These are phyloP conservation scores for Philereme vetulata DNA, from an alignment of 2,888 invertebrate species.

Conservation along the genomic window DNA sequence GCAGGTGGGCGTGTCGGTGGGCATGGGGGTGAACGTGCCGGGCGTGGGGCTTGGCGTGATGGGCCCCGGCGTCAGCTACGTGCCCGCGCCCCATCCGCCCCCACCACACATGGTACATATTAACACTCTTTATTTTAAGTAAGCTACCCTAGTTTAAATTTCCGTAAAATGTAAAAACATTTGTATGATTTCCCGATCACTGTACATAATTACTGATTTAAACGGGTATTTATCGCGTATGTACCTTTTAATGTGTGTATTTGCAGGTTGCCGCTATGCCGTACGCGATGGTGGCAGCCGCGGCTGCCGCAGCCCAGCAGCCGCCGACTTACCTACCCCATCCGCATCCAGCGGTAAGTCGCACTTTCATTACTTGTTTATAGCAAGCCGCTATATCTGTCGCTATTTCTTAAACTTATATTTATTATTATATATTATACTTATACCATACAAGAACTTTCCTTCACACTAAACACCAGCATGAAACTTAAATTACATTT, in stretches of 20 bases:
- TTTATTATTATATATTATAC: no score
- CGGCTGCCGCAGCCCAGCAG: slow-evolving; percentile 73
- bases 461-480: no score
- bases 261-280: slow-evolving; percentile 69
- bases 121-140: not conserved
- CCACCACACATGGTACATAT: slow-evolving; percentile 69
- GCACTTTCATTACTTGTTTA: no score
- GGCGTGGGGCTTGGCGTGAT: slow-evolving; percentile 73
- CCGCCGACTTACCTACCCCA: slow-evolving; percentile 72
- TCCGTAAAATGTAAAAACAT: not conserved
- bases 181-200: not conserved
- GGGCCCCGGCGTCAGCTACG: slow-evolving; percentile 78
- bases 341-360: slow-evolving; percentile 68
- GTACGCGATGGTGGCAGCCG: slow-evolving; percentile 71
- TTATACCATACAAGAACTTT: no score
- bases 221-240: no score
- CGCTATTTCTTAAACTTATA: no score
- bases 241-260: not conserved
- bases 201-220: no score
- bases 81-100: slow-evolving; percentile 77
- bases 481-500: no score
- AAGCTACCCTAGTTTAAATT: no score
- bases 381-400: no score
- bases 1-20: slow-evolving; percentile 47
- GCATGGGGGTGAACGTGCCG: slow-evolving; percentile 65